Conservation (phyloP, 2,797 vertebrate genomes). For the Ctenopoma kingsleyae region DNA sequence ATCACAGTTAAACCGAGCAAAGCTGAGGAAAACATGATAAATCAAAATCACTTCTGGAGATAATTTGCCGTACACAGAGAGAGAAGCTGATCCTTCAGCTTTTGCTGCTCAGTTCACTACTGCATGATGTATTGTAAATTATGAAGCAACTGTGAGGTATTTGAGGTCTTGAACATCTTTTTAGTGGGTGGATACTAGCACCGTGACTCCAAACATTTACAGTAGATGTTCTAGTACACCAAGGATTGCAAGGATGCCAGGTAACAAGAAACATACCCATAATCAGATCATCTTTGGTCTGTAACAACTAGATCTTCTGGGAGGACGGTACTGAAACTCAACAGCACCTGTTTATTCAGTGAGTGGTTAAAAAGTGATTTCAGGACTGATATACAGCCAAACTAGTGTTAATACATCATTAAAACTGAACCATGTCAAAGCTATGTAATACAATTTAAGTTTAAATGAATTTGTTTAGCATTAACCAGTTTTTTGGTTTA, state of each 20-base stretch:
- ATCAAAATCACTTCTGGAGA: constrained; percentile 23
- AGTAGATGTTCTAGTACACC: constrained; percentile 3
- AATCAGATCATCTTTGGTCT: constrained; percentile 2
- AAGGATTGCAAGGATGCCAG: background rate
- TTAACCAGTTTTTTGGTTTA: too few relatives aligned
- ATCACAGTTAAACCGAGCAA: constrained; percentile 20
- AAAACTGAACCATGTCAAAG: background rate
- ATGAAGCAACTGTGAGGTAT: background rate
- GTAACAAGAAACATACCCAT: background rate
- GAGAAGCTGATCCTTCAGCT: constrained; percentile 23
- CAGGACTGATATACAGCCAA: background rate
- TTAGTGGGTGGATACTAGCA: background rate
- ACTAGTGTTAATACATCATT: too few relatives aligned
- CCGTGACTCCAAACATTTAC: constrained; percentile 4
- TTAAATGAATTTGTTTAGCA: too few relatives aligned
- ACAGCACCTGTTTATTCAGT: background rate
- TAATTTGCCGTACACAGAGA: constrained; percentile 6
- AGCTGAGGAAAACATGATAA: constrained; percentile 28
- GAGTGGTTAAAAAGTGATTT: background rate
- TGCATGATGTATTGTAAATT: background rate
- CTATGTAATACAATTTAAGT: too few relatives aligned
- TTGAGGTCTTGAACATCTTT: background rate
- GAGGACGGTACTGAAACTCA: background rate
- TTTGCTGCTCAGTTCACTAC: constrained; percentile 3
- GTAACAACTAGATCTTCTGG: constrained; percentile 10